Base-by-base conservation (phyloP, 2,113 vertebrate species). In the Hylia prasina region DNA sequence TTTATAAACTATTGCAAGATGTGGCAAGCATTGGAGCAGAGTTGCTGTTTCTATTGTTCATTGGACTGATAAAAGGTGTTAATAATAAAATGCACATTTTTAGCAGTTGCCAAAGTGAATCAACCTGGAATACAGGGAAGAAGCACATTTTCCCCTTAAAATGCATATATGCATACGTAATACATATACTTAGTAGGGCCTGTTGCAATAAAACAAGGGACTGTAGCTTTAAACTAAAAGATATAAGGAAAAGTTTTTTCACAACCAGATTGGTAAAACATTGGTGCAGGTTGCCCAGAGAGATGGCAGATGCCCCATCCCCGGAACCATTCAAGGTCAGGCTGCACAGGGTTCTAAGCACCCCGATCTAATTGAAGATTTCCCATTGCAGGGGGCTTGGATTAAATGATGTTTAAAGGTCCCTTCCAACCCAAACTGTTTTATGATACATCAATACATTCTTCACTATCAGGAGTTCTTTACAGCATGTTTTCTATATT, bases 1-100 rank as follows among this genome's bases (percentile, higher is more conserved):
- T 98, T 97, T 96, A 98, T 96, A 98, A 98, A 98, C 98, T 96
- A 97, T 92, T 98, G 95, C 98, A 98, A 98, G 94, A 98, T 98
- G 98, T 96, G 97, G 97, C 95, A 17, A 50, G 92, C 97, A 87
- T 95, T 97, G 93, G 75, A 96, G 88, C 91, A 93, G 78, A 73
- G 69, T 95, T 94, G 94, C 81, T 87, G 75, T 81, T 97, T 69
- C 84, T 93, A 85, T 86, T 96, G 87, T 96, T 96, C 76, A 44
- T 15, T 60, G 85, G 72, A 93, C 93, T 96, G 89, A 96, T 94
- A 97, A 92, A 97, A 96, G 89, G 77, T 96, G 83, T 87, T 96
- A 96, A 97, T 96, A 97, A 97, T 97, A 96, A 97, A 97, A 95
- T 79, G 88, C 93, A 96, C 82, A 96, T 96, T 97, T 97, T 91